Percentiles rank a stretch among this genome's conserved stretches.
phyloP scores from a whole-genome alignment of 2,797 vertebrate species.

The Lutra lutra region DNA sequence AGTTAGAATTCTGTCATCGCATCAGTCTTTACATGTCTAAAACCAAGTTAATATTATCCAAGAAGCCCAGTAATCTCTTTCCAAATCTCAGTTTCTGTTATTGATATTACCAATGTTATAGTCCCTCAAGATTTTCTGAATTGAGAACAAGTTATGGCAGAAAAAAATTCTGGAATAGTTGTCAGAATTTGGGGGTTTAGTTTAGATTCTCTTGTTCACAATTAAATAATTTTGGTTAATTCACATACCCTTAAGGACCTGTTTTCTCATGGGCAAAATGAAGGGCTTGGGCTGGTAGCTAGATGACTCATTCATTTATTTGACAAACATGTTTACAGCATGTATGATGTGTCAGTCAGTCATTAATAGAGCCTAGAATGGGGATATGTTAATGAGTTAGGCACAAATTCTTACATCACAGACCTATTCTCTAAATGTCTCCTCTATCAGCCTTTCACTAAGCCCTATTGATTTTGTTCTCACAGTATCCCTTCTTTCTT shows the following conservation, averaged over 20 bases:
- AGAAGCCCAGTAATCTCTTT: background rate
- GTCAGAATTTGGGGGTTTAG: constrained; percentile 3
- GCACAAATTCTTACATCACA: background rate
- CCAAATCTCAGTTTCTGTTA: constrained; percentile 6
- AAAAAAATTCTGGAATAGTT: background rate
- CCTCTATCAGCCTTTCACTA: background rate
- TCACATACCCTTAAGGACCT: background rate
- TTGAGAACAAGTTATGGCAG: constrained; percentile 10
- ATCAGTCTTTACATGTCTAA: background rate
- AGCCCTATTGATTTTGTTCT: background rate
- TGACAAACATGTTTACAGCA: background rate
- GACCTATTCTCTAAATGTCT: background rate
- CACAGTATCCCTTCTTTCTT: background rate
- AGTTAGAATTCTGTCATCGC: constrained; percentile 14
- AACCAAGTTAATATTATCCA: constrained; percentile 1
- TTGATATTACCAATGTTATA: background rate
- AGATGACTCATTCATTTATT: background rate
- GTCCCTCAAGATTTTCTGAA: background rate
- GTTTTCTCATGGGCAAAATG: background rate
- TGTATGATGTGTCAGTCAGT: background rate
- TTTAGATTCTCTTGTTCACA: constrained; percentile 36
- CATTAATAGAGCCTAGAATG: background rate
- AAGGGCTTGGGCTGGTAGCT: background rate
- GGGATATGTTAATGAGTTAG: background rate
- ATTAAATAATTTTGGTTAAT: constrained; percentile 1